Base-by-base conservation (phyloP, 2,888 invertebrate species). In the Loripinus fragilis region DNA sequence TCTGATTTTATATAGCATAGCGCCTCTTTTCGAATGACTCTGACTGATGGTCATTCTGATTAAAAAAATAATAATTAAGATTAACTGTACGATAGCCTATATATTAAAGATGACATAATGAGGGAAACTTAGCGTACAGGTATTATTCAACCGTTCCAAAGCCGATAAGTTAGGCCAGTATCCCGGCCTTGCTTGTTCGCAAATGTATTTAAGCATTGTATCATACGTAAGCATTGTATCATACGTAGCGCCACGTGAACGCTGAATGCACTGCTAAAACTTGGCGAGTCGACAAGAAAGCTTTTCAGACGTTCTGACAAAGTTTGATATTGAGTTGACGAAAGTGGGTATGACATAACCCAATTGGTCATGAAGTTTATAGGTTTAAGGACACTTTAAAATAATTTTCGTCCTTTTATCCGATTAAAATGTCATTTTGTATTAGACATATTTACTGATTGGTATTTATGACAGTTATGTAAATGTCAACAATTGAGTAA, bases 391-490 rank as follows among this genome's bases (percentile, higher is more conserved):
- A 33, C 28, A 17, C 1, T 33, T 33, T n/a, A 20, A 12, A 23
- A 17, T 12, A 1, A 33, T 20, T 33, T 30, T 33, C 33, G 33
- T 20, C 5, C 60, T 20, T n/a, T 20, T 60, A 33, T 60, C 12
- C 17, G 60, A 60, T 60, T 60, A 60, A 60, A 60, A 60, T 60
- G 60, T 60, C 60, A 60, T 7, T 28, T 12, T 28, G 25, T 55
- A 28, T 38, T n/a, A n/a, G n/a, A n/a, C 50, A 7, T 5, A 50
- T 50, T 50, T 28, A 20, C 28, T 20, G 28, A 60, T 60, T 60
- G 30, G 60, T 33, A 33, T 60, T 60, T 60, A 33, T 15, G 7
- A 20, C 17, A 33, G 7, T 60, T 60, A 17, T n/a, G 30, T 60
- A 60, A 60, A 60, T 60, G 28, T 60, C 30, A 60, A 60, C 60